Percentiles rank a stretch among this genome's conserved stretches.
These are phyloP conservation scores for Microtus obscurus DNA, from an alignment of 2,797 vertebrate genomes.

Conservation along the genomic window DNA sequence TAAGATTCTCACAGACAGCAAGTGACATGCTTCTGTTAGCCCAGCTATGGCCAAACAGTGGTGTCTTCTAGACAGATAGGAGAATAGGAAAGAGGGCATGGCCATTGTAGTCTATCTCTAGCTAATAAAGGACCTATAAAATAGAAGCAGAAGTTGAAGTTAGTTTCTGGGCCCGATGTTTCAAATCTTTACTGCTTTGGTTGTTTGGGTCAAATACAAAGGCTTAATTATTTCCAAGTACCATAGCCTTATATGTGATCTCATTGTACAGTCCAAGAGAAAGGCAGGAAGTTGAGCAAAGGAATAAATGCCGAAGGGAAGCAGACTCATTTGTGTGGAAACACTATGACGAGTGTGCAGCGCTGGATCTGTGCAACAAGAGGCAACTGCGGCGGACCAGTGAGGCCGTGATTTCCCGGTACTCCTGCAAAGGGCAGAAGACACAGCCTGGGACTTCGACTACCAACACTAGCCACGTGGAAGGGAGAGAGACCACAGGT, in stretches of 20 bases:
- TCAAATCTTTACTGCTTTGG: slow-evolving; percentile 37
- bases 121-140: neutral
- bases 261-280: neutral
- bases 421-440: slow-evolving; percentile 39
- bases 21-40: neutral
- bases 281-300: slow-evolving; percentile 47
- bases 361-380: neutral
- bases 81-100: neutral
- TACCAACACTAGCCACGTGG: neutral
- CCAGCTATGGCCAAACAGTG: neutral
- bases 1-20: neutral
- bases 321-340: slow-evolving; percentile 17
- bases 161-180: neutral
- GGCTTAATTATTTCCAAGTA: slow-evolving; percentile 36
- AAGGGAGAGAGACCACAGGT: neutral
- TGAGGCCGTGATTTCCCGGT: neutral
- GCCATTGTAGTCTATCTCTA: neutral
- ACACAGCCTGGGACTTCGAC: slow-evolving; percentile 21
- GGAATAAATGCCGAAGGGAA: slow-evolving; percentile 31
- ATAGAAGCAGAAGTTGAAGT: neutral
- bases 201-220: slow-evolving; percentile 10
- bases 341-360: neutral
- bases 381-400: neutral
- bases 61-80: neutral
- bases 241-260: slow-evolving; percentile 44